Conservation (phyloP, 1,140 invertebrate species). For the Drosophila trapezifrons region DNA sequence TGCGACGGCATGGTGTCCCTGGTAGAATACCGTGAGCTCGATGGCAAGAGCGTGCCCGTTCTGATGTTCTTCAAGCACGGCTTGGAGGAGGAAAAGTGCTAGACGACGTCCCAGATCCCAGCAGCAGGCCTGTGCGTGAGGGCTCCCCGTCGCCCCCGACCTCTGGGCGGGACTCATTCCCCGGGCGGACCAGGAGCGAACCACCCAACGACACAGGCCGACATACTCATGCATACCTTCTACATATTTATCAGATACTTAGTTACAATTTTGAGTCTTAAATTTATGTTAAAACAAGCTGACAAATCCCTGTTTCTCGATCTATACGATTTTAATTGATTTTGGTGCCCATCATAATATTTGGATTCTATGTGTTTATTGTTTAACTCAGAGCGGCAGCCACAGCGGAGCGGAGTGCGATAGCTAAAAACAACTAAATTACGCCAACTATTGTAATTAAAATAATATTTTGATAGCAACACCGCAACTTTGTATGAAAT, state of each 20-base stretch:
- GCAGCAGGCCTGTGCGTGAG: constrained; percentile 14
- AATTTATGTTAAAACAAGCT: constrained; percentile 65
- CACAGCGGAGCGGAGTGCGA: constrained; percentile 22
- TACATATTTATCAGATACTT: constrained; percentile 60
- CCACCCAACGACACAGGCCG: constrained; percentile 21
- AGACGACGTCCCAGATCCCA: constrained; percentile 75
- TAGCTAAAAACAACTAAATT: constrained; percentile 60
- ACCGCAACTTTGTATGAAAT: constrained; percentile 55
- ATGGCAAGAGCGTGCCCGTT: constrained; percentile 92
- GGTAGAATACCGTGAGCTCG: constrained; percentile 95
- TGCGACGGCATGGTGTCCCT: constrained; percentile 96
- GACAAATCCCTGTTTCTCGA: constrained; percentile 36
- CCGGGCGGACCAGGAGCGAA: constrained; percentile 13
- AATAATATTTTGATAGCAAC: constrained; percentile 72
- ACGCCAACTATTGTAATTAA: constrained; percentile 68
- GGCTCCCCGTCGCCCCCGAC: constrained; percentile 2
- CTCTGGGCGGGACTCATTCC: neutral
- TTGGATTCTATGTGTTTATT: constrained; percentile 46
- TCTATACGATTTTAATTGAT: constrained; percentile 48
- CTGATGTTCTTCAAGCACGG: constrained; percentile 98
- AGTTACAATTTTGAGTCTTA: constrained; percentile 61
- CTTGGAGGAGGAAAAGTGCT: constrained; percentile 97
- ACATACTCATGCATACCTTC: constrained; percentile 72
- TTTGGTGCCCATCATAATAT: constrained; percentile 36
- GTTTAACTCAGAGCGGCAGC: constrained; percentile 38